Percentiles rank a stretch among this genome's conserved stretches.
Conservation (phyloP, 2,797 vertebrate species). For the Morus bassanus region DNA sequence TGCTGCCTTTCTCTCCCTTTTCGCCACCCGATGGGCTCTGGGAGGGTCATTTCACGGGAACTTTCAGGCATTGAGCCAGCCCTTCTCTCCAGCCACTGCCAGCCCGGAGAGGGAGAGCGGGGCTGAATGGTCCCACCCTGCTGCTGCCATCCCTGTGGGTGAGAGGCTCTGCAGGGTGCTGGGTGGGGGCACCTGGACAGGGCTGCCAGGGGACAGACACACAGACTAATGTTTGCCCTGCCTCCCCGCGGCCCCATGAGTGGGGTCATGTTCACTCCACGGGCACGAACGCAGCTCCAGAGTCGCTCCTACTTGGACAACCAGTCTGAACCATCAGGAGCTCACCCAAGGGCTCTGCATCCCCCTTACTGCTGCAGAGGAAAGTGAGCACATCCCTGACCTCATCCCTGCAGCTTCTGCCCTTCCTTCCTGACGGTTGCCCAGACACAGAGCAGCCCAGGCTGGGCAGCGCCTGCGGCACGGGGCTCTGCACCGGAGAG, state of each 20-base stretch:
- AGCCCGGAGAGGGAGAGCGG: neutral
- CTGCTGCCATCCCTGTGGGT: neutral
- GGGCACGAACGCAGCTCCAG: neutral
- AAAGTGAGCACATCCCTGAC: neutral
- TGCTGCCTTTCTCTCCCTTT: neutral
- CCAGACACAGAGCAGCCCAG: neutral
- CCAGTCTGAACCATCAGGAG: neutral
- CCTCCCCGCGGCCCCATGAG: fast-evolving
- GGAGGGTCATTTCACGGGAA: neutral
- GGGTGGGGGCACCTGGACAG: fast-evolving
- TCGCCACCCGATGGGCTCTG: neutral
- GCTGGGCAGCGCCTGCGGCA: neutral
- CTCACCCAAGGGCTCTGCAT: neutral
- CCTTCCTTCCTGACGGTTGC: neutral
- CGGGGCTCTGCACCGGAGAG: neutral
- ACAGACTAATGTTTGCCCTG: fast-evolving
- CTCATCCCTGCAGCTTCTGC: neutral
- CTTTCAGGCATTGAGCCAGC: neutral
- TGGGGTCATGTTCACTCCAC: neutral
- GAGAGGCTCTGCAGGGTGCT: neutral
- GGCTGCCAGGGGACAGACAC: neutral
- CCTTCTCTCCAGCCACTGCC: neutral
- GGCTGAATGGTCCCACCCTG: neutral
- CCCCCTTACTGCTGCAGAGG: neutral
- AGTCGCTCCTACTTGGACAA: neutral